Conservation (phyloP, 2,888 invertebrate genomes). For the Hoplodrina blanda region DNA sequence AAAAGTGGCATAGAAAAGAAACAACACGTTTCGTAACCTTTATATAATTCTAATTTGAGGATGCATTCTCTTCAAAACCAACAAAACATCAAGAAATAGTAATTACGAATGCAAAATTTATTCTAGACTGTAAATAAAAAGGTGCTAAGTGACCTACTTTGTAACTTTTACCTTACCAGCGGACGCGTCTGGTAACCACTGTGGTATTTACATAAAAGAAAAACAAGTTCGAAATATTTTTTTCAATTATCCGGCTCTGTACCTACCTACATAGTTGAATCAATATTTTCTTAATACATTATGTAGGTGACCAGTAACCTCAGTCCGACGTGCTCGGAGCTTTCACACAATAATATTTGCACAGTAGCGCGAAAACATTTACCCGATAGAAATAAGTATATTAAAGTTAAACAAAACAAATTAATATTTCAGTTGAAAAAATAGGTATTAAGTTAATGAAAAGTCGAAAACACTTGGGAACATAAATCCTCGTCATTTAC, state of each 20-base stretch:
- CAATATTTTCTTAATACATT: conserved; percentile 47
- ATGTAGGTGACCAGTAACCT: conserved; percentile 43
- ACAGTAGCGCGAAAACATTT: conserved; percentile 28
- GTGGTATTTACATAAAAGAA: conserved; percentile 55
- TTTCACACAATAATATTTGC: conserved; percentile 51
- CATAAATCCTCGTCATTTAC: neutral
- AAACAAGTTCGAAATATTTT: conserved; percentile 52
- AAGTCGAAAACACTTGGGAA: neutral
- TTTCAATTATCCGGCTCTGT: conserved; percentile 45
- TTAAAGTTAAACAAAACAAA: conserved; percentile 6
- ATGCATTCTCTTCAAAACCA: conserved; percentile 8
- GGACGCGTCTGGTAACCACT: conserved; percentile 56
- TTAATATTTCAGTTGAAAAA: neutral
- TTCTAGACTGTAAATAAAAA: conserved; percentile 34
- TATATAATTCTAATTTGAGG: conserved; percentile 22
- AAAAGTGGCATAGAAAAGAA: conserved; percentile 13
- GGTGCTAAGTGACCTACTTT: conserved; percentile 56
- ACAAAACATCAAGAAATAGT: conserved; percentile 18
- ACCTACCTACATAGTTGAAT: conserved; percentile 29
- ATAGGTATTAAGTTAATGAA: neutral
- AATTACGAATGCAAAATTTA: conserved; percentile 29
- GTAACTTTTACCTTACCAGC: conserved; percentile 59
- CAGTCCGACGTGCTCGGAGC: conserved; percentile 33
- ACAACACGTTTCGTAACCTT: conserved; percentile 28
- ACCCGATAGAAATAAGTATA: neutral